Base-by-base conservation (phyloP, 2,797 vertebrate genomes). In the Geotrypetes seraphini region DNA sequence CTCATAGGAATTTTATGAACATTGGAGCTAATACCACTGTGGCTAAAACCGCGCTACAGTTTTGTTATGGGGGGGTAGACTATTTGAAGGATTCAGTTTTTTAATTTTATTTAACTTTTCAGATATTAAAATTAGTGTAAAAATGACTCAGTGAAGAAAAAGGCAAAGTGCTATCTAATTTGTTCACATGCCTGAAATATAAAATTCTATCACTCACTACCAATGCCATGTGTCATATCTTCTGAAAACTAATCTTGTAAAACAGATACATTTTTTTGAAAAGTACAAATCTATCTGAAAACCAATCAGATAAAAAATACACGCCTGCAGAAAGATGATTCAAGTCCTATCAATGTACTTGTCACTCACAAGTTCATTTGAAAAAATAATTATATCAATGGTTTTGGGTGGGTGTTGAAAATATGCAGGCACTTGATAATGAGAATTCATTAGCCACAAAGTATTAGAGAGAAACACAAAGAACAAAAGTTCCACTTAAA, bases 311-410 rank as follows among this genome's bases (percentile, higher is more conserved):
- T 81, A 74, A 66, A 37, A 66, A 63, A 59, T 29, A 47, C 67
- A 50, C 60, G 75, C 63, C 77, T 76, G 79, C 73, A 76, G 50
- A 78, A 59, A 36, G 63, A 74, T 70, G 75, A 81, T 79, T 83
- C 73, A 69, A 34, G 53, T 77, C 77, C 51, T 81, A 78, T 84
- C 79, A 76, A 70, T 72, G 65, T 63, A 53, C 67, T 73, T 76
- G 77, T 78, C 79, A 74, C 69, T 81, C 71, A 78, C 48, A 52
- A 52, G 41, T 76, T 31, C 71, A 56, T 50, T 57, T 63, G 39
- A 51, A 60, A 61, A 34, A 43, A 62, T 26, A 42, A 12, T 57
- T 71, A 57, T 53, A 64, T 47, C 56, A 60, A 61, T 54, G 50
- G 51, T 47, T 19, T n/a, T 60, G 69, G 75, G 71, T 67, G 73